Evolutionary conservation across 2,888 invertebrate genomes (phyloP).

Genomic region (Andrena hattorfiana): DNA sequence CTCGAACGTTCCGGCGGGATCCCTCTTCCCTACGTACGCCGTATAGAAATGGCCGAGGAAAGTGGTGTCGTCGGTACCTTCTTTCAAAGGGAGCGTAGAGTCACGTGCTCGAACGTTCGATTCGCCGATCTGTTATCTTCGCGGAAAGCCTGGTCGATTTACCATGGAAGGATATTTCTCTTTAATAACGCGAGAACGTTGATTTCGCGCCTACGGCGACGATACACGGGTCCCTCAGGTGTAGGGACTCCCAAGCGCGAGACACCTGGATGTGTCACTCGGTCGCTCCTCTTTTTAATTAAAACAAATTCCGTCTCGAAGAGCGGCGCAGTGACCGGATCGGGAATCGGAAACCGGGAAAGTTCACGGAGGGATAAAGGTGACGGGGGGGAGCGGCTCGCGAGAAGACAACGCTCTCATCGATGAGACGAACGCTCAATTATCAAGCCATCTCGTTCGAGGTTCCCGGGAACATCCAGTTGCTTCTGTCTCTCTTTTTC

Average conservation of each 20-base stretch:
- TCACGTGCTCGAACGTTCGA: neutral
- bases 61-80: neutral
- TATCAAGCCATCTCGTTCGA: constrained; percentile 65
- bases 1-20: neutral
- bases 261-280: neutral
- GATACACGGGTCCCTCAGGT: constrained; percentile 6
- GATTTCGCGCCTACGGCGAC: neutral
- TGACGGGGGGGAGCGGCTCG: constrained; percentile 31
- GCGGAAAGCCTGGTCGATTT: too few relatives aligned
- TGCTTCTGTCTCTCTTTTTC: neutral
- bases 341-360: constrained; percentile 40
- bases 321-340: neutral
- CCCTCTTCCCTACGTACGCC: neutral
- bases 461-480: constrained; percentile 39
- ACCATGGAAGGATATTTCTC: too few relatives aligned
- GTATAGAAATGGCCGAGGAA: neutral
- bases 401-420: constrained; percentile 60
- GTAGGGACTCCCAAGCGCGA: constrained; percentile 26
- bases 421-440: constrained; percentile 64
- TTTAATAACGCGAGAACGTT: constrained; percentile 1
- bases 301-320: constrained; percentile 52
- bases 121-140: too few relatives aligned
- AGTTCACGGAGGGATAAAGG: constrained; percentile 30
- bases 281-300: constrained; percentile 45
- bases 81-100: neutral